Evolutionary conservation across 1,140 invertebrate species (phyloP).

Genomic region (Polypedilum pembai): DNA sequence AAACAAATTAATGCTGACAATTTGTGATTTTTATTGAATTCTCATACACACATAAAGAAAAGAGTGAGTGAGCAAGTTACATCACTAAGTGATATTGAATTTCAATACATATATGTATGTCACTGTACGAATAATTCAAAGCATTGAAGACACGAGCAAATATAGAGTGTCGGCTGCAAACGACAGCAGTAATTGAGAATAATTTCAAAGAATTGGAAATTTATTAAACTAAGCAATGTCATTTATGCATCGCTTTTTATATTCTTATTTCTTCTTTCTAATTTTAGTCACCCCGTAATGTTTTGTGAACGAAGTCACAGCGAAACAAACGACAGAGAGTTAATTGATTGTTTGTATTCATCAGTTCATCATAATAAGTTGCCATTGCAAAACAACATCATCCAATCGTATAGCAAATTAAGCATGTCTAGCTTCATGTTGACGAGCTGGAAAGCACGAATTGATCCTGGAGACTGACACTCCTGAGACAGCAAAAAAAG

Average conservation of each 20-base stretch:
- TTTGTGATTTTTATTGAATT: neutral
- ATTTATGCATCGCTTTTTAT: neutral
- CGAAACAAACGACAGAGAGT: neutral
- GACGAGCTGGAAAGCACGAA: neutral
- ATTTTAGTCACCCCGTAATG: conserved; percentile 25
- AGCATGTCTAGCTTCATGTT: conserved; percentile 5
- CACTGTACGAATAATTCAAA: neutral
- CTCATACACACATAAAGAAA: neutral
- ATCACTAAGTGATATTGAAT: neutral
- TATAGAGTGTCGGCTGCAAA: neutral
- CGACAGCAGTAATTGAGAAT: neutral
- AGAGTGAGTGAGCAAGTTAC: neutral
- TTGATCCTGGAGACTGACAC: conserved; percentile 24
- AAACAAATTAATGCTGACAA: conserved; percentile 13
- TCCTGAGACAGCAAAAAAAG: neutral
- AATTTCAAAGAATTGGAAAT: neutral
- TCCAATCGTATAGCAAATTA: neutral
- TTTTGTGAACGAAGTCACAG: neutral
- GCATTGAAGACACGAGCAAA: neutral
- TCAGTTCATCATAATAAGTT: neutral
- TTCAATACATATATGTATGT: neutral
- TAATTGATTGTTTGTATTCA: conserved; percentile 20
- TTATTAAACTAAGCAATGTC: neutral
- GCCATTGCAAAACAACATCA: neutral
- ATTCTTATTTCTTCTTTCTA: neutral